Conservation (phyloP, 1,140 invertebrate genomes). For the Hycleus cichorii region DNA sequence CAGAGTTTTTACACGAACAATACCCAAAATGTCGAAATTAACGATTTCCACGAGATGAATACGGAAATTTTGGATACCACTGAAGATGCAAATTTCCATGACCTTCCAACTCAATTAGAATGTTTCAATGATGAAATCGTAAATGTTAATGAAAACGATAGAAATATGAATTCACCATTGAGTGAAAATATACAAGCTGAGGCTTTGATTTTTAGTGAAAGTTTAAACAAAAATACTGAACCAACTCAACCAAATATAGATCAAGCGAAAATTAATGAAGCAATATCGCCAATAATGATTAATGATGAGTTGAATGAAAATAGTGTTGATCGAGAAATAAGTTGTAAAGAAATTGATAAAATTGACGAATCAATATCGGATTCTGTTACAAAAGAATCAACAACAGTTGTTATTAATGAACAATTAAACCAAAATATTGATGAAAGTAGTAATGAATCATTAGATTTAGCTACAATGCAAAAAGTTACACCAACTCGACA, state of each 20-base stretch:
- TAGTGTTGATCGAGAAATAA: no score
- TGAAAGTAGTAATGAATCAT: constrained; percentile 19
- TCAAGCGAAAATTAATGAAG: no score
- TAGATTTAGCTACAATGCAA: constrained; percentile 19
- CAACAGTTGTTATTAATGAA: background rate
- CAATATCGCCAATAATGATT: no score
- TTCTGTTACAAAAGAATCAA: background rate
- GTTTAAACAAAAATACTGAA: no score
- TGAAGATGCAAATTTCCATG: constrained; percentile 4
- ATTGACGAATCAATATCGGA: no score
- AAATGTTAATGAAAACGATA: background rate
- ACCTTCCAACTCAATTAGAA: constrained; percentile 5
- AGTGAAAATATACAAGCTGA: no score
- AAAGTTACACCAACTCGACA: constrained; percentile 2
- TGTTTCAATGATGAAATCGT: background rate
- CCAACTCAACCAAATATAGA: no score
- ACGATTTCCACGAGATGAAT: background rate
- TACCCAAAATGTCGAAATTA: constrained; percentile 18
- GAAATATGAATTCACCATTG: no score
- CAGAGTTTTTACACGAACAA: constrained; percentile 21
- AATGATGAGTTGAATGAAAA: no score
- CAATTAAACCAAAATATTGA: constrained; percentile 7
- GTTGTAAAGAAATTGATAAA: no score
- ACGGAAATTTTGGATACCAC: background rate
- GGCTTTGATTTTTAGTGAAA: no score